These are phyloP conservation scores for Callipepla californica DNA, from an alignment of 2,113 vertebrate genomes.

Conservation along the genomic window DNA sequence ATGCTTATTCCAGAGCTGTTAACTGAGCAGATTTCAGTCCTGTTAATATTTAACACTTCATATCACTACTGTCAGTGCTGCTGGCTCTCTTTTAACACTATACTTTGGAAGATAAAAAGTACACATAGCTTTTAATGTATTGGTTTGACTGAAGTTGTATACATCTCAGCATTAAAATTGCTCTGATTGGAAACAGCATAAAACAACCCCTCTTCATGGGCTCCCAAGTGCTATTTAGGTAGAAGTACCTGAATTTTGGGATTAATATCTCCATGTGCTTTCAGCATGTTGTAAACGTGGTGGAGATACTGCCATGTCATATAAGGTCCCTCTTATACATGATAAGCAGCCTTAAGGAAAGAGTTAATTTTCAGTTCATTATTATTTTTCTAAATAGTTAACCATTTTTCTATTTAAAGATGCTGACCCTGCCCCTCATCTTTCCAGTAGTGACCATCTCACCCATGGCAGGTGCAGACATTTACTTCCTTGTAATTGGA, in stretches of 20 bases:
- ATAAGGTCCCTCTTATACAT: accelerated
- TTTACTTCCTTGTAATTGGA: background rate
- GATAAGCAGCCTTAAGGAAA: background rate
- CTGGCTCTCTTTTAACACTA: background rate
- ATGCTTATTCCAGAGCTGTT: background rate
- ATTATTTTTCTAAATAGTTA: background rate
- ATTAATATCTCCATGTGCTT: background rate
- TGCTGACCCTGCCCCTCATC: background rate
- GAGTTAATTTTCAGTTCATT: too few relatives aligned
- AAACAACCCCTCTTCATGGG: background rate
- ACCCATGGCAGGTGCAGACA: background rate
- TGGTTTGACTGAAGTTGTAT: background rate
- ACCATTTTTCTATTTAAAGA: background rate
- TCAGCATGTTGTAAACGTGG: background rate
- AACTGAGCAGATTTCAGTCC: background rate
- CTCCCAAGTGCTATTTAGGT: background rate
- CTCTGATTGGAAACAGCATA: background rate
- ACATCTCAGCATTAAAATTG: background rate
- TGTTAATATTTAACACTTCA: accelerated
- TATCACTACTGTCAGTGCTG: background rate
- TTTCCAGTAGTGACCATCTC: background rate
- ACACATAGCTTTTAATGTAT: background rate
- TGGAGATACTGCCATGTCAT: background rate
- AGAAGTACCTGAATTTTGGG: background rate
- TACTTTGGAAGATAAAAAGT: background rate